Base-by-base conservation (phyloP, 2,113 vertebrate genomes). In the Ceyx margarethae region DNA sequence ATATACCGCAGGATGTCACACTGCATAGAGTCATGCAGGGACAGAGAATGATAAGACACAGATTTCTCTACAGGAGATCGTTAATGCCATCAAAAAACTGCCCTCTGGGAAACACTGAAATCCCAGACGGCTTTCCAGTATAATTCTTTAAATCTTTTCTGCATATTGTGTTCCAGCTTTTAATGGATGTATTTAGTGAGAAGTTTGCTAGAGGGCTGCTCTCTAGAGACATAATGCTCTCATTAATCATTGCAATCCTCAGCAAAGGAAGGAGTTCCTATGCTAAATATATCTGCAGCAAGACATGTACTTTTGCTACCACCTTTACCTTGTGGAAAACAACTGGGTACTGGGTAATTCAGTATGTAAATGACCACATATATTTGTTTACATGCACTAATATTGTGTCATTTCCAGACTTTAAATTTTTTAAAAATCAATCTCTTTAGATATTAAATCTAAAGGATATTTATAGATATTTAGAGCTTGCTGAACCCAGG, bases 21-120 rank as follows among this genome's bases (percentile, higher is more conserved):
- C 28, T 73, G 88, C 66, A 78, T 45, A 75, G 53, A 93, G 66
- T 84, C 66, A 69, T 58, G 45, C 69, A 79, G 66, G 35, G 73
- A 88, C 45, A 53, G 68, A 88, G 82, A 78, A 78, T 58, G 81
- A 95, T 88, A 93, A 95, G 88, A 78, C 26, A 56, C 64, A 86
- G 80, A 75, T 93, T 95, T 91, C 80, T 88, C 77, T 46, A 62
- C 66, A 93, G 66, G 83, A 93, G 66, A 90, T 93, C 42, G 0
- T 86, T 94, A 96, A 91, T 81, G 73, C 48, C 61, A 81, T 88
- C 35, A 93, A 86, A 91, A 94, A 93, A 86, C 26, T 79, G 50
- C 69, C 90, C 57, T 78, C 85, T 91, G 83, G 93, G 81, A 91
- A 81, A 78, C 28, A 61, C 23, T 79, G 81, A 90, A 91, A 84